A percentile compares a stretch with the other conserved stretches of the same genome.
These are phyloP conservation scores for Microcebus griseorufus DNA, from an alignment of 2,113 vertebrate species.

Conservation along the genomic window DNA sequence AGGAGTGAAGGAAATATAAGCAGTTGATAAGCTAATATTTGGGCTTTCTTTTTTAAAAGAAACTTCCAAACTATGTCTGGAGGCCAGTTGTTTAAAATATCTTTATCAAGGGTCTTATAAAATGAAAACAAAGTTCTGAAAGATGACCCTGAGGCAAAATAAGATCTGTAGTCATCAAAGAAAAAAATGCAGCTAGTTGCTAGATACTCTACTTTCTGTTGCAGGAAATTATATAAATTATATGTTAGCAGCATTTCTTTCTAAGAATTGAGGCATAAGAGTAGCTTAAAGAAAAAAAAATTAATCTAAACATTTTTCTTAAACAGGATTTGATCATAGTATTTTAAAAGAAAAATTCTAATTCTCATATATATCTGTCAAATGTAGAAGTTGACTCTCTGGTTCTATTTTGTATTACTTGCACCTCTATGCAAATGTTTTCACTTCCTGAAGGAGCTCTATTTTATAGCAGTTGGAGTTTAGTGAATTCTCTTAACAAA, in stretches of 20 bases:
- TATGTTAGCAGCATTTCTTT: neutral
- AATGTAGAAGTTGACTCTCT: neutral
- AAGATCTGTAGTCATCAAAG: neutral
- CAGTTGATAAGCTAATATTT: constrained; percentile 18
- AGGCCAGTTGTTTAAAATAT: constrained; percentile 30
- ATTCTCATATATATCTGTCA: neutral
- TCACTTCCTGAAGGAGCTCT: constrained; percentile 8
- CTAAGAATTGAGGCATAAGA: neutral
- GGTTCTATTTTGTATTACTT: neutral
- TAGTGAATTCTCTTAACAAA: neutral
- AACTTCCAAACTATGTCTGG: neutral
- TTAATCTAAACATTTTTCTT: neutral
- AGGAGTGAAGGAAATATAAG: neutral
- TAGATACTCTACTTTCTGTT: neutral
- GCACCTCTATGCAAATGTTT: neutral
- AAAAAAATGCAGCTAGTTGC: constrained; percentile 26
- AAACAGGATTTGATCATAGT: neutral
- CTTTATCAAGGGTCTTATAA: neutral
- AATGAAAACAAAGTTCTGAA: constrained; percentile 34
- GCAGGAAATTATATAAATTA: neutral
- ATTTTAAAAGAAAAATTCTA: constrained; percentile 25
- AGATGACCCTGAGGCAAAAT: neutral
- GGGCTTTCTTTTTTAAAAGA: constrained; percentile 22
- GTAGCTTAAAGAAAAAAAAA: neutral
- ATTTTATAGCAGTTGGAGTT: constrained; percentile 1